Evolutionary conservation across 2,888 invertebrate genomes (phyloP), one percentile per base, ranked within the genome.

Genomic region (Heliconius ethilla): DNA sequence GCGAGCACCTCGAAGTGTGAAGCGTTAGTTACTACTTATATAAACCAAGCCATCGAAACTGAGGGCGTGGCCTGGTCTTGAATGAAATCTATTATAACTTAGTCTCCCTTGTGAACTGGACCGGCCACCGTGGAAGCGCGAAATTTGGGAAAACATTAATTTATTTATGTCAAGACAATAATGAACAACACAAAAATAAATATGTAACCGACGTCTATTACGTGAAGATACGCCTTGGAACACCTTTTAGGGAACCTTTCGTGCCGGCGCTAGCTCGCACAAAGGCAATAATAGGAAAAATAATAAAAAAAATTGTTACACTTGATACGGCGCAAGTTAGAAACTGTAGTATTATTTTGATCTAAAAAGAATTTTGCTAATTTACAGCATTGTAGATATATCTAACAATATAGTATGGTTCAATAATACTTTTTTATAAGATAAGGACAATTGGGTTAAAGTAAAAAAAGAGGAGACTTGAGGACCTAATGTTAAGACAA

Each of bases 161-260:
- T 91, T 92, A 92, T 92, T 92, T 91, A 92, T 90, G 93, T 92
- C 93, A 93, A 88, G 89, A 89, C 89, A 89, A 89, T 92, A 93
- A 93, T 92, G 91, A 87, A 89, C 85, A 92, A 92, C 90, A 92
- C 91, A 91, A 91, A 93, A 94, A 94, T 94, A 93, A 93, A 94
- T 93, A 94, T 93, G 91, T 93, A 92, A 91, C 90, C 88, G 91
- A 89, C 89, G 90, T 89, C 90, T 89, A 91, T 91, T 90, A 89
- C 88, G 86, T 86, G 84, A 87, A 85, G 91, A 87, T 92, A 90
- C 90, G 91, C 91, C 92, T 90, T 89, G 87, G 90, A 92, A 91
- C 91, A 92, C 90, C 91, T 91, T 92, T 91, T 85, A 87, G 87
- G 87, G 87, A 85, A 86, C 88, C 88, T 89, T 91, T 92, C 90